These are phyloP conservation scores for Copsychus sechellarum DNA, from an alignment of 2,113 vertebrate species.

Conservation along the genomic window DNA sequence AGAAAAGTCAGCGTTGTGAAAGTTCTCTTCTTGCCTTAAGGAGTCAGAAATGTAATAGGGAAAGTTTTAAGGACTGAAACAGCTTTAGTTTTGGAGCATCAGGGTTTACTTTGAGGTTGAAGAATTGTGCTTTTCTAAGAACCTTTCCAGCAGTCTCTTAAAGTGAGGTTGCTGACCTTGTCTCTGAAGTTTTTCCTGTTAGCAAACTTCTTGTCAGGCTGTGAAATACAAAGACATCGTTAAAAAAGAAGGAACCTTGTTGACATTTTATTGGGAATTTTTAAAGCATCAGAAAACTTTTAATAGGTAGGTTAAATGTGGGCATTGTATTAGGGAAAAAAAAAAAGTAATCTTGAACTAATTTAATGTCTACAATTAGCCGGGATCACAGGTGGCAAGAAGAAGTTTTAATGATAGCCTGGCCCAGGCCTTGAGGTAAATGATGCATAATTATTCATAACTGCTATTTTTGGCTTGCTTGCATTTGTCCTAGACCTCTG, in stretches of 20 bases:
- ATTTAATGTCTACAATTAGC: constrained; percentile 73
- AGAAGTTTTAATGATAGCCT: constrained; percentile 78
- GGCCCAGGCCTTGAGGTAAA: constrained; percentile 91
- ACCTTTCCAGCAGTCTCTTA: neutral
- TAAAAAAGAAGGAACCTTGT: neutral
- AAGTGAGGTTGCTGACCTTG: constrained; percentile 8
- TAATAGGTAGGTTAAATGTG: constrained; percentile 42
- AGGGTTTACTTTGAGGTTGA: neutral
- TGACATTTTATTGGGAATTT: constrained; percentile 33
- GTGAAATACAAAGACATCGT: neutral
- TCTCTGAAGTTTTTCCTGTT: neutral
- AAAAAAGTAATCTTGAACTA: constrained; percentile 66
- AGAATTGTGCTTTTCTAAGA: neutral
- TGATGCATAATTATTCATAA: constrained; percentile 96
- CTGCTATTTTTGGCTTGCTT: constrained; percentile 89
- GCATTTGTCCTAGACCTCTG: constrained; percentile 88
- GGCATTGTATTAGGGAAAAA: neutral
- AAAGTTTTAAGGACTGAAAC: neutral
- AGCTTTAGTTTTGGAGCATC: neutral
- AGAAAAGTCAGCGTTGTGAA: neutral
- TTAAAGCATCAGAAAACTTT: constrained; percentile 46
- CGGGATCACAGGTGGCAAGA: constrained; percentile 75
- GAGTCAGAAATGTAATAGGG: neutral
- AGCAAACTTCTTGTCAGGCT: neutral
- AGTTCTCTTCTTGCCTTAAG: neutral